Percentiles rank a stretch among this genome's conserved stretches.
Conservation (phyloP, 1,140 invertebrate species). For the Dryas iulia region DNA sequence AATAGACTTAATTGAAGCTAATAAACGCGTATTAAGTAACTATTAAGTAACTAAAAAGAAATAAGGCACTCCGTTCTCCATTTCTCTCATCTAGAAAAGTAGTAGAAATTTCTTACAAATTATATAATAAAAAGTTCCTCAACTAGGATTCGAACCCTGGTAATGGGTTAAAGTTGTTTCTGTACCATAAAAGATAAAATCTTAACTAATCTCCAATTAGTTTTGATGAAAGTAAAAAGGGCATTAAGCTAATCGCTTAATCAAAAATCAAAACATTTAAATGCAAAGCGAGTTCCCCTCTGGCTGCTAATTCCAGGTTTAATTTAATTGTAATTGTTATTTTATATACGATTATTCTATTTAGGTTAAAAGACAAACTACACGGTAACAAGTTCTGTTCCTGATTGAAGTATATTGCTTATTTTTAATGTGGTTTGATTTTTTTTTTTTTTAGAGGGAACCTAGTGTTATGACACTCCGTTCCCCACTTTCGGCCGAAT, state of each 20-base stretch:
- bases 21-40: too few relatives aligned
- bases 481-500: not conserved
- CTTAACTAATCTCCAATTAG: not conserved
- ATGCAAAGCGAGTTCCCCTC: slow-evolving; percentile 15
- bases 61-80: too few relatives aligned
- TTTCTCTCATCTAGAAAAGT: too few relatives aligned
- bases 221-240: slow-evolving; percentile 10
- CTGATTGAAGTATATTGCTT: not conserved
- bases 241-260: slow-evolving; percentile 13
- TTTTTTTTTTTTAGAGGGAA: too few relatives aligned
- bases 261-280: slow-evolving; percentile 26
- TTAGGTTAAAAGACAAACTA: not conserved
- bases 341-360: not conserved
- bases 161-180: too few relatives aligned
- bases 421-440: too few relatives aligned
- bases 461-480: not conserved
- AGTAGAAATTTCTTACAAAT: too few relatives aligned
- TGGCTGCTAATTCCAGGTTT: slow-evolving; percentile 10
- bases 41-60: too few relatives aligned
- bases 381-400: not conserved
- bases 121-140: too few relatives aligned
- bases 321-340: not conserved
- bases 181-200: not conserved
- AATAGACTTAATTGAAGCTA: too few relatives aligned
- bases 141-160: too few relatives aligned